phyloP scores from a whole-genome alignment of 1,140 invertebrate species.

The Drosophila prosaltans region DNA sequence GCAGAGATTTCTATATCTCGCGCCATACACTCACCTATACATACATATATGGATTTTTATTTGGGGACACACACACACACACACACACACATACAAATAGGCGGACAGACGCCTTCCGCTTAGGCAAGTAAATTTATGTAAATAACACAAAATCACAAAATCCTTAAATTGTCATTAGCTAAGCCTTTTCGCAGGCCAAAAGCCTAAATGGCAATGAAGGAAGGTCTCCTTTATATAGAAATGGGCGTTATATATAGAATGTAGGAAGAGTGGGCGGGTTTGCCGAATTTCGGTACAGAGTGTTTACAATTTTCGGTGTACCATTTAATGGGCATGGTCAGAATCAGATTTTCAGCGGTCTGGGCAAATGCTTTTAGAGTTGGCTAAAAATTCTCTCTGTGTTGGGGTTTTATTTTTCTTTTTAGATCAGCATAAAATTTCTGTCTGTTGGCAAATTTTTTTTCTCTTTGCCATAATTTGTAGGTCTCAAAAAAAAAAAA shows the following conservation, averaged over 20 bases:
- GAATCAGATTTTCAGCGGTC: not conserved
- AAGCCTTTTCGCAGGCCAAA: constrained; percentile 64
- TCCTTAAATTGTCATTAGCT: constrained; percentile 80
- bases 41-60: no score
- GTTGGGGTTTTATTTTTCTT: no score
- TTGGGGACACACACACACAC: not conserved
- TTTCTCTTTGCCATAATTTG: not conserved
- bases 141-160: constrained; percentile 74
- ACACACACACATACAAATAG: not conserved
- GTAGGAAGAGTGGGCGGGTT: no score
- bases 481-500: not conserved
- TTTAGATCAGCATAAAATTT: no score
- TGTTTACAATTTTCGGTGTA: constrained; percentile 13
- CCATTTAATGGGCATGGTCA: constrained; percentile 18
- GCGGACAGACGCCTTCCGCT: constrained; percentile 28
- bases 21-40: not conserved
- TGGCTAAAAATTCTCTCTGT: not conserved
- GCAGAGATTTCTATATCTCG: constrained; percentile 16
- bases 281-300: not conserved
- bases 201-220: constrained; percentile 2
- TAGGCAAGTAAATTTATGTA: constrained; percentile 71
- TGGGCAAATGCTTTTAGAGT: constrained; percentile 5
- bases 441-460: no score
- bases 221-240: no score
- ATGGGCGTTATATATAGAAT: no score